Evolutionary conservation across 53 echinoderm and acorn worm species (phyloP).

Genomic region (Arbacia lixula): DNA sequence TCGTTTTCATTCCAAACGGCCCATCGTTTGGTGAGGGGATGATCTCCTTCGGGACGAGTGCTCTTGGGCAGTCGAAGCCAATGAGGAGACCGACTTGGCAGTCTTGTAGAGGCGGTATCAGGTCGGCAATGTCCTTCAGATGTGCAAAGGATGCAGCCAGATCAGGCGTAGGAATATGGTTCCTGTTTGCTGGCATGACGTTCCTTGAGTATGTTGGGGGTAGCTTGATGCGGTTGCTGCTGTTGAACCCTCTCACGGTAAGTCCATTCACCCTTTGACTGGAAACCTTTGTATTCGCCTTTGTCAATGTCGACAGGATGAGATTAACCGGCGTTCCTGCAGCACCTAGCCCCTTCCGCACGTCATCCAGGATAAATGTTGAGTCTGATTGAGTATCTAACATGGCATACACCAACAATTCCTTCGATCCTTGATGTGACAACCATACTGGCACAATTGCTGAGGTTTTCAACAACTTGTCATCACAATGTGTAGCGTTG

Average conservation of each 20-base stretch:
- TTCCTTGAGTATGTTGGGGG: conserved; percentile 5
- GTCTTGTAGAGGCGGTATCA: conserved; percentile 49
- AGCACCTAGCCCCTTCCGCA: neutral
- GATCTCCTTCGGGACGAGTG: conserved; percentile 53
- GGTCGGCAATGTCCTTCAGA: conserved; percentile 26
- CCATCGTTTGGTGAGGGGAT: conserved; percentile 36
- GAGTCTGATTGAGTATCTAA: conserved; percentile 20
- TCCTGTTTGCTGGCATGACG: conserved; percentile 61
- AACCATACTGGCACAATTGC: conserved; percentile 13
- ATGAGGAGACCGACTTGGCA: conserved; percentile 58
- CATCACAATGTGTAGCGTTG: neutral
- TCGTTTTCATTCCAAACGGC: conserved; percentile 60
- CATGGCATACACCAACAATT: conserved; percentile 21
- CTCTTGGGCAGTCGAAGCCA: conserved; percentile 60
- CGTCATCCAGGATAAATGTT: conserved; percentile 5
- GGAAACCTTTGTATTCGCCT: neutral
- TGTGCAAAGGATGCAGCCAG: conserved; percentile 57
- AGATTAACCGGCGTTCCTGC: neutral
- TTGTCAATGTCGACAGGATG: neutral
- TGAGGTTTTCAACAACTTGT: neutral
- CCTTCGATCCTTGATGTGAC: neutral
- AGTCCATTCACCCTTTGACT: conserved; percentile 12
- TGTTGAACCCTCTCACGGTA: conserved; percentile 6
- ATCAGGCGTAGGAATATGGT: conserved; percentile 61
- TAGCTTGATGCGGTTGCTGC: neutral